These are phyloP conservation scores for Platycnemis pennipes DNA, from an alignment of 2,888 invertebrate genomes.

Conservation along the genomic window DNA sequence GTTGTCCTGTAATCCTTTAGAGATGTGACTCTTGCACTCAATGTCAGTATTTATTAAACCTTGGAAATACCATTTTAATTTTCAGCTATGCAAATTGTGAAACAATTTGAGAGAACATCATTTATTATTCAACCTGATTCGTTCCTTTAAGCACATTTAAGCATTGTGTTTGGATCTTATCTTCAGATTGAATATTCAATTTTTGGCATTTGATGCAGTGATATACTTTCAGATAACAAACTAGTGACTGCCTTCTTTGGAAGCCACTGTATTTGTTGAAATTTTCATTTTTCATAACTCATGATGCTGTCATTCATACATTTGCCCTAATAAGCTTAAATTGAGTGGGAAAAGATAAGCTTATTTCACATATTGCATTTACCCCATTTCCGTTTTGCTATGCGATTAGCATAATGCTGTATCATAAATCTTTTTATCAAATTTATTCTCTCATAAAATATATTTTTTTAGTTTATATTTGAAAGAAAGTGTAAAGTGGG, in stretches of 20 bases:
- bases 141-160: background rate
- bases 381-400: conserved; percentile 53
- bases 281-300: background rate
- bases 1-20: background rate
- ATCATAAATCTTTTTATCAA: conserved; percentile 50
- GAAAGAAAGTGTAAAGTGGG: conserved; percentile 50
- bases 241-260: background rate
- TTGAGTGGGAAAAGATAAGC: background rate
- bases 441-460: conserved; percentile 53
- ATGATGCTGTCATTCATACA: background rate
- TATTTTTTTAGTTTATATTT: conserved; percentile 67
- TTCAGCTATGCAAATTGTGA: background rate
- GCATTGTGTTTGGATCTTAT: background rate
- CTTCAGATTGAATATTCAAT: background rate
- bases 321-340: background rate
- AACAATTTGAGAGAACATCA: background rate
- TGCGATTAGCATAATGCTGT: conserved; percentile 8
- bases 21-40: background rate
- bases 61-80: background rate
- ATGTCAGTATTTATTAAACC: conserved; percentile 6
- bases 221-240: background rate
- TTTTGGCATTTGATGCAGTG: background rate
- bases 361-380: conserved; percentile 59
- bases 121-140: background rate
- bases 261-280: background rate